Percentiles rank a stretch among this genome's conserved stretches.
phyloP scores from a whole-genome alignment of 35 echinoderm and acorn worm species.

The Amphiura filiformis region DNA sequence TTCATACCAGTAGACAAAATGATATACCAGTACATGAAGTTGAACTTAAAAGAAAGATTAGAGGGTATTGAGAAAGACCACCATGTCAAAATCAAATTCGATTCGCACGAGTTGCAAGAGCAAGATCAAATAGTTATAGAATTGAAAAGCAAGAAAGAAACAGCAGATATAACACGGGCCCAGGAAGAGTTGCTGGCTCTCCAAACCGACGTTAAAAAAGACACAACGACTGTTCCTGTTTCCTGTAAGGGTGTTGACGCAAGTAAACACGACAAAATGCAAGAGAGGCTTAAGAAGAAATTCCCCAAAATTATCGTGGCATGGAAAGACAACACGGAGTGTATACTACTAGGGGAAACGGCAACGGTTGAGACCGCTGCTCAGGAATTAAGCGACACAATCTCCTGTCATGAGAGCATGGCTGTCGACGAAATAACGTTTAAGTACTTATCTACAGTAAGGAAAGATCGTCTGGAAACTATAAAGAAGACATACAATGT shows the following conservation, averaged over 20 bases:
- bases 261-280: neutral
- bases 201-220: neutral
- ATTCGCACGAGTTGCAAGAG: neutral
- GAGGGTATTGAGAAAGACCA: neutral
- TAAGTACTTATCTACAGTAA: neutral
- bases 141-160: neutral
- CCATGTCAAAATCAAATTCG: neutral
- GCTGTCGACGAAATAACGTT: neutral
- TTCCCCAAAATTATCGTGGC: neutral
- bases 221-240: neutral
- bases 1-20: neutral
- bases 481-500: slow-evolving; percentile 9
- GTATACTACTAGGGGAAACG: neutral
- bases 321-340: neutral
- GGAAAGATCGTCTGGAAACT: neutral
- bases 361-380: neutral
- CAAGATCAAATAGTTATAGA: neutral
- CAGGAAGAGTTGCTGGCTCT: neutral
- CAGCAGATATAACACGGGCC: neutral
- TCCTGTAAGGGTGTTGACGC: neutral
- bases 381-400: neutral
- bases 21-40: neutral
- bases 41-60: neutral
- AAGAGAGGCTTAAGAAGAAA: neutral
- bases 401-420: neutral